Evolutionary conservation across 2,888 invertebrate genomes (phyloP), one percentile per base, ranked within the genome.

Genomic region (Steinernema hermaphroditum): DNA sequence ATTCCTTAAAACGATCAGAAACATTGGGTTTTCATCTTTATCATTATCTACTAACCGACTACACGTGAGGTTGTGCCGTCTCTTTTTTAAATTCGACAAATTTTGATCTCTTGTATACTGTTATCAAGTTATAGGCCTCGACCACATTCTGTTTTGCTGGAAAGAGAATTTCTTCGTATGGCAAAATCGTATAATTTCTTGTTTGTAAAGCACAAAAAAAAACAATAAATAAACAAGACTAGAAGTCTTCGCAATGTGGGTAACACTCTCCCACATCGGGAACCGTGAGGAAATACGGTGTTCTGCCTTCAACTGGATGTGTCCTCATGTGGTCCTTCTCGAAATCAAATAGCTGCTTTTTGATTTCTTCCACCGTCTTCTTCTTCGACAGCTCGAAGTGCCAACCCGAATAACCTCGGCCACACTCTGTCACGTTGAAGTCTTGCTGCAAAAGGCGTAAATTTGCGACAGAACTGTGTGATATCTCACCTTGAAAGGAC

Each of bases 261-360:
- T 73, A 83, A 68, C 83, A 83, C 0, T 75, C 68, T 14, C 79
- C 83, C 37, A 82, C 76, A 50, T 82, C 83, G 0, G 80, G 78
- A 32, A 75, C 70, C 1, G 69, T 24, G 0, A 82, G 76, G 57
- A 80, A 71, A 0, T 81, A 79, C 9, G 80, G 72, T 19, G 78
- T 77, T n/a, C 81, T 74, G 37, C 73, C 81, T 44, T 75, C 73
- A 41, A 46, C 34, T 27, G 71, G 34, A 69, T 68, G 32, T 16
- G 27, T 16, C n/a, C n/a, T n/a, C 34, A 27, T n/a, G 24, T 54
- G 37, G 14, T 72, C n/a, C 32, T 70, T 46, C 49, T 82, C 82
- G 70, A 80, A 80, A 9, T 62, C 72, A 0, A 73, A 57, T 8
- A 82, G 54, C 16, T 41, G 68, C 12, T 44, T 16, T 19, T 62